Base-by-base conservation (phyloP, 1,140 invertebrate species). In the Drosophila quadrilineata region DNA sequence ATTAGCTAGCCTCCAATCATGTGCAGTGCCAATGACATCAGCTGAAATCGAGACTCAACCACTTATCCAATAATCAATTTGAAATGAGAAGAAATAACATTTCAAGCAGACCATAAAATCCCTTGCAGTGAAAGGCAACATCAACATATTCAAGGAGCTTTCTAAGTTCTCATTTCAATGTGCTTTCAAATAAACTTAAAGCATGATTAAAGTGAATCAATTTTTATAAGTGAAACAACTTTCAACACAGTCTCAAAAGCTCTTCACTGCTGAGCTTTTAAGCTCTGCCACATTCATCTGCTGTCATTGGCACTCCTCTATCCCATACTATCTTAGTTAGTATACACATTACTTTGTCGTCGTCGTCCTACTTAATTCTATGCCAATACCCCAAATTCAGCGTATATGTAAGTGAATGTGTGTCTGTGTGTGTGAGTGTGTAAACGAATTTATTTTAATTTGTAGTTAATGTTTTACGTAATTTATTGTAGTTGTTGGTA, bases 401-500 rank as follows among this genome's bases (percentile, higher is more conserved):
- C 35, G 14, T 69, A 12, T 40, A 29, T 40, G 46, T 53, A 26
- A 49, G 29, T 68, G 33, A 38, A 56, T 79, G 56, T 49, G 40
- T 65, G 45, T 57, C 52, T 53, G 26, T 63, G 48, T 21, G n/a
- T 56, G 12, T 28, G 29, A 21, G 59, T 70, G 49, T 75, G 54
- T 76, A 63, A 76, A 57, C 49, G 70, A 70, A 77, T 85, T 84
- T 85, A 71, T 73, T n/a, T 72, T 84, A 76, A 76, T 73, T 10
- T 71, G 38, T 74, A 84, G 69, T 71, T 84, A 74, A 84, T 85
- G 53, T 67, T 77, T 74, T 77, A 85, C 73, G 74, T 84, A 84
- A 84, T 84, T 84, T 84, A 84, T 84, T 84, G 66, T 84, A 84
- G 77, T 84, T 84, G 77, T 84, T 84, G 77, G 77, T 84, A 85